Base-by-base conservation (phyloP, 2,888 invertebrate species). In the Agrilus cyanescens region DNA sequence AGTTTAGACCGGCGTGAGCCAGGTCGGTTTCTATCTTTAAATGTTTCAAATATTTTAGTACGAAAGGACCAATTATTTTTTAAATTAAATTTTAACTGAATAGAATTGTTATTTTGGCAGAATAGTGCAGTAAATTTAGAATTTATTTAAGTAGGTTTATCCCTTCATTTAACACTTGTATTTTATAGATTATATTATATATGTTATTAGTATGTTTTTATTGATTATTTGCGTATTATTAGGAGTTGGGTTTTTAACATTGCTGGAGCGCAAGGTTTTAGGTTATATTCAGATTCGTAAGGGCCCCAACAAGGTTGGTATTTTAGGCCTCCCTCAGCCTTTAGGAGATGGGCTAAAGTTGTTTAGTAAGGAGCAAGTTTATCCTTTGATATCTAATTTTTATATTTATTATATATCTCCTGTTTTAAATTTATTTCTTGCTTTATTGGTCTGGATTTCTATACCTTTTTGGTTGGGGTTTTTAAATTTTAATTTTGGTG, bases 1-100 rank as follows among this genome's bases (percentile, higher is more conserved):
- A 85, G 83, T 84, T 85, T 78, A 85, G 74, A 83, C 80, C 82
- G 83, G 80, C 70, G 79, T 80, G 59, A 85, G 78, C 81, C 82
- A 83, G 82, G 81, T 84, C 77, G 80, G 82, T 79, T 84, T 84
- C 78, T 84, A 83, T 84, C 80, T 80, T 77, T 75, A 74, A 66
- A 63, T 49, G 62, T 52, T 47, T 58, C 55, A 59, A 62, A 72
- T 73, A 71, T 74, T 74, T 76, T 80, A 81, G 82, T 84, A 84
- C 82, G 82, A 83, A 82, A 84, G 82, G 81, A 83, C 73, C 68
- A 68, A 68, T 67, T 73, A 73, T 73, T 67, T 59, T 60, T 70
- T 73, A 74, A 68, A 71, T 61, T 71, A 68, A 68, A 66, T 58
- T 67, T 57, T 68, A 63, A 61, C 53, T 51, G 55, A 59, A 52